Evolutionary conservation across 2,888 invertebrate genomes (phyloP).

Genomic region (Aphrophora alni): DNA sequence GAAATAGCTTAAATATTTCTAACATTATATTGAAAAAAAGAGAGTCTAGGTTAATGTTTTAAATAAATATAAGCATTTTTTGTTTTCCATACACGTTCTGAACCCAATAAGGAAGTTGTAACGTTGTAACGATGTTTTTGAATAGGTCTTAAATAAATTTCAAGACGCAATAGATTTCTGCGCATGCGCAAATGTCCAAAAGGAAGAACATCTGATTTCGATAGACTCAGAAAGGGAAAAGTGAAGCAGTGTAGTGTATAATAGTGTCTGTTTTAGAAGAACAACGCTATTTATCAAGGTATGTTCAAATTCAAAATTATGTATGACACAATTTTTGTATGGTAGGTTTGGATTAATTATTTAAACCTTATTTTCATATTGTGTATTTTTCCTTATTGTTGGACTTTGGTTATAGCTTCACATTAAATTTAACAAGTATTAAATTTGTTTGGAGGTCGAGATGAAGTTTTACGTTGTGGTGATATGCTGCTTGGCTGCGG

Average conservation of each 20-base stretch:
- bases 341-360: too few relatives aligned
- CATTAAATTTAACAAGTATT: background rate
- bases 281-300: background rate
- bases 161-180: background rate
- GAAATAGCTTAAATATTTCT: too few relatives aligned
- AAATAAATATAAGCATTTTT: too few relatives aligned
- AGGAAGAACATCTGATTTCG: background rate
- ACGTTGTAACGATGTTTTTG: too few relatives aligned
- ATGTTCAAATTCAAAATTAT: background rate
- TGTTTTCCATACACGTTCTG: too few relatives aligned
- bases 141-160: too few relatives aligned
- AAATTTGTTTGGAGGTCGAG: background rate
- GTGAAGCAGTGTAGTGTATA: background rate
- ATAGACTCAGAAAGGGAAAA: background rate
- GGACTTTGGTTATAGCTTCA: background rate
- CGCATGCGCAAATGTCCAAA: background rate
- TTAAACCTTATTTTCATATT: too few relatives aligned
- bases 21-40: too few relatives aligned
- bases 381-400: too few relatives aligned
- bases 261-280: background rate
- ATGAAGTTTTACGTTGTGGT: background rate
- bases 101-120: too few relatives aligned
- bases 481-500: background rate
- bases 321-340: too few relatives aligned
- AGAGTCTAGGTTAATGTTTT: too few relatives aligned